These are phyloP conservation scores for Pammene fasciana DNA, from an alignment of 2,888 invertebrate genomes.

Conservation along the genomic window DNA sequence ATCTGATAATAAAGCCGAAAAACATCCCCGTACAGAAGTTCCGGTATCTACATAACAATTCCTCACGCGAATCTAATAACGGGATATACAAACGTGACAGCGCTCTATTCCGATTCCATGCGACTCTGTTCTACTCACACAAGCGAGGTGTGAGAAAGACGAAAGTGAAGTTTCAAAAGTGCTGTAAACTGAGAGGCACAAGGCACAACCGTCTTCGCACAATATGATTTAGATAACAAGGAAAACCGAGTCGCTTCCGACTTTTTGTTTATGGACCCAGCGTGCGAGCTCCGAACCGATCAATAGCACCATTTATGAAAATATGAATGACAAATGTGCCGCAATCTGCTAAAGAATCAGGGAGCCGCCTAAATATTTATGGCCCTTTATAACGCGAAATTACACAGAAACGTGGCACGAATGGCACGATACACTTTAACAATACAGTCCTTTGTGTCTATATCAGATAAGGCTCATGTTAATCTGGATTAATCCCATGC, in stretches of 20 bases:
- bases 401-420: constrained; percentile 31
- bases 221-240: constrained; percentile 8
- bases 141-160: constrained; percentile 28
- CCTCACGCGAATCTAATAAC: constrained; percentile 23
- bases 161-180: constrained; percentile 13
- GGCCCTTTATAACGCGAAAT: constrained; percentile 26
- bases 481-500: constrained; percentile 35
- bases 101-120: constrained; percentile 30
- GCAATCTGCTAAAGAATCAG: constrained; percentile 39
- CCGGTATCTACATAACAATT: constrained; percentile 35
- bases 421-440: constrained; percentile 33
- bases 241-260: constrained; percentile 7
- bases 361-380: constrained; percentile 36
- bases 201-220: constrained; percentile 13
- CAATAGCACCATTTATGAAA: constrained; percentile 41
- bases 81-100: constrained; percentile 31
- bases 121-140: constrained; percentile 21
- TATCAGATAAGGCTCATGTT: constrained; percentile 29
- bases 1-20: constrained; percentile 26
- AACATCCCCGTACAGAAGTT: constrained; percentile 19
- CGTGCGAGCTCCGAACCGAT: constrained; percentile 28
- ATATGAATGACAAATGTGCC: constrained; percentile 42
- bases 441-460: constrained; percentile 32
- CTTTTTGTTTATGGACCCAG: background rate
- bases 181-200: constrained; percentile 14